Base-by-base conservation (phyloP, 2,113 vertebrate genomes). In the Sylvia atricapilla region DNA sequence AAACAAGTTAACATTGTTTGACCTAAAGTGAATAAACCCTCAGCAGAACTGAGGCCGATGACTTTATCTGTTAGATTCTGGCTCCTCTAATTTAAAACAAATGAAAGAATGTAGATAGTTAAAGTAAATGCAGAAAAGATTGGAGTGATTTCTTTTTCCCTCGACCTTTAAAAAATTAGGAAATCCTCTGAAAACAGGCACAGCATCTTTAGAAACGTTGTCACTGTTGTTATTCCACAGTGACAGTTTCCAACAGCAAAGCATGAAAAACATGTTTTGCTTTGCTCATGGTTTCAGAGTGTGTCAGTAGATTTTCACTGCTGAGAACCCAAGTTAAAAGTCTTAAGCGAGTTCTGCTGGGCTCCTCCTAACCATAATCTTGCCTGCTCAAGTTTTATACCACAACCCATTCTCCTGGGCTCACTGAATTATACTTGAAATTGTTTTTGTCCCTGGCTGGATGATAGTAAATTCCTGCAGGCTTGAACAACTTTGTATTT, bases 71-170 rank as follows among this genome's bases (percentile, higher is more conserved):
- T 89, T 94, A 96, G 79, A 83, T 89, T 81, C 72, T 63, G 83
- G 88, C 85, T 95, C 68, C 82, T 83, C 68, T 96, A 96, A 96
- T 96, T 91, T 94, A 90, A 97, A 97, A 94, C 94, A 95, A 97
- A 97, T 93, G 89, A 89, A 96, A 92, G 80, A 95, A 89, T 81
- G 68, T 39, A 70, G 59, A 95, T 78, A 81, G 59, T 69, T 88
- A 55, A 90, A 80, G 56, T 35, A 73, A 90, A 84, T 72, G 44
- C 88, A 97, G 90, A 90, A 93, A 56, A 90, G 39, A 80, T 20
- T 52, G 52, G n/a, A 91, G 76, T 72, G 85, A 64, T 67, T 63
- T 89, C 64, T 89, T 86, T 85, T 11, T 5, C 47, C 16, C 35
- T 46, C 39, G 64, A 94, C 75, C 76, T 96, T 84, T 72, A 94